Conservation (phyloP, 1,140 invertebrate species). For the Papilio dardanus region DNA sequence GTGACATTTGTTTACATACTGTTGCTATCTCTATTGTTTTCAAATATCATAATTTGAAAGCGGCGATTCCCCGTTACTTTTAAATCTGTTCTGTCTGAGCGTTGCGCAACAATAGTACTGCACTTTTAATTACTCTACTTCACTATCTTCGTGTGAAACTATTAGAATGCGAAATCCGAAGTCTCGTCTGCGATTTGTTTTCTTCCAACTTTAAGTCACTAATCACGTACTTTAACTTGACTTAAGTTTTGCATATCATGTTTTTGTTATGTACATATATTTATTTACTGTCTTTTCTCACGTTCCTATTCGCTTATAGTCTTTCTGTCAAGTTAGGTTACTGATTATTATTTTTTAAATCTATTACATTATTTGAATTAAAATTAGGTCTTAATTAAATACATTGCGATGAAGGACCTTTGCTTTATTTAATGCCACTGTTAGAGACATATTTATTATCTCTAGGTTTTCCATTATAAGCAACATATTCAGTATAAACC, state of each 20-base stretch:
- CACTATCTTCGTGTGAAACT: neutral
- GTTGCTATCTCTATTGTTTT: neutral
- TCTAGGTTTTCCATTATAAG: neutral
- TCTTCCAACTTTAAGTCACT: slow-evolving; percentile 19
- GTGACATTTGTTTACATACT: neutral
- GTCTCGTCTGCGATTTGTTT: slow-evolving; percentile 29
- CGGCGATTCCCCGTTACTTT: neutral
- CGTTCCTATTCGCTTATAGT: slow-evolving; percentile 21
- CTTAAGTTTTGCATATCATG: slow-evolving; percentile 23
- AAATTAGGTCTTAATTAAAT: no score
- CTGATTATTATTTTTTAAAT: neutral
- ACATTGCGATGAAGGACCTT: no score
- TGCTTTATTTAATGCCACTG: no score
- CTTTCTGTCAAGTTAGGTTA: neutral
- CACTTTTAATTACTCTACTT: neutral
- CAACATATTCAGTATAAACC: neutral
- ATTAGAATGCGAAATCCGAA: slow-evolving; percentile 7
- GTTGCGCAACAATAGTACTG: neutral
- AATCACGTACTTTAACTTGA: slow-evolving; percentile 36
- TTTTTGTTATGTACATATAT: slow-evolving; percentile 34
- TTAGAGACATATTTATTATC: neutral
- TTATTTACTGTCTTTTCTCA: slow-evolving; percentile 26
- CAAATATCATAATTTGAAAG: neutral
- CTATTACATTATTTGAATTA: no score
- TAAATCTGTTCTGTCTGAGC: neutral